Evolutionary conservation across 1,140 invertebrate species (phyloP).

Genomic region (Calosoma granatense): DNA sequence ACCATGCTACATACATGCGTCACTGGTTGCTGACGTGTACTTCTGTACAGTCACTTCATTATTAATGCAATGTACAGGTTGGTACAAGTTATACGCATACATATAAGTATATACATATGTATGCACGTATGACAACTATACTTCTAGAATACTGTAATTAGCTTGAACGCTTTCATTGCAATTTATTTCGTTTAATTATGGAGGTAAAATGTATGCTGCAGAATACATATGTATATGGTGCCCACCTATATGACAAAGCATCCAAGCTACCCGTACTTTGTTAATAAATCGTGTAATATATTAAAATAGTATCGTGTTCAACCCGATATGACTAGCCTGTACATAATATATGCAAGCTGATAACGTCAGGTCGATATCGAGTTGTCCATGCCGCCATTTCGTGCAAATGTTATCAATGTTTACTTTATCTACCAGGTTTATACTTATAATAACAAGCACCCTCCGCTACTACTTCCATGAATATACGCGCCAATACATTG

Average conservation of each 20-base stretch:
- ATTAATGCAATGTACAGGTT: neutral
- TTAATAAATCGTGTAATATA: neutral
- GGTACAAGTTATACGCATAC: neutral
- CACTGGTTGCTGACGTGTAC: neutral
- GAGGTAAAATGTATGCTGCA: neutral
- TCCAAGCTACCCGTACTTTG: no score
- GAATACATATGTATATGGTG: no score
- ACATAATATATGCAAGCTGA: neutral
- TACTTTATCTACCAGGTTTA: neutral
- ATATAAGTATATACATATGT: neutral
- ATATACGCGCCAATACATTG: no score
- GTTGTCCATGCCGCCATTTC: neutral
- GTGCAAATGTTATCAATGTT: neutral
- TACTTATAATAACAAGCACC: neutral
- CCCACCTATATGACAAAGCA: neutral
- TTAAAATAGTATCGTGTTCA: neutral
- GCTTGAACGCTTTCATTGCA: neutral
- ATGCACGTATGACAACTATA: neutral
- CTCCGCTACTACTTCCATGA: no score
- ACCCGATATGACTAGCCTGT: neutral
- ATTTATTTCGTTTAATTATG: neutral
- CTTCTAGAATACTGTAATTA: neutral
- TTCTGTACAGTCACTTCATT: neutral
- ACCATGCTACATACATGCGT: neutral
- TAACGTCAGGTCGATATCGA: neutral